phyloP scores from a whole-genome alignment of 2,888 invertebrate genomes.

The Zygogramma bicolorata region DNA sequence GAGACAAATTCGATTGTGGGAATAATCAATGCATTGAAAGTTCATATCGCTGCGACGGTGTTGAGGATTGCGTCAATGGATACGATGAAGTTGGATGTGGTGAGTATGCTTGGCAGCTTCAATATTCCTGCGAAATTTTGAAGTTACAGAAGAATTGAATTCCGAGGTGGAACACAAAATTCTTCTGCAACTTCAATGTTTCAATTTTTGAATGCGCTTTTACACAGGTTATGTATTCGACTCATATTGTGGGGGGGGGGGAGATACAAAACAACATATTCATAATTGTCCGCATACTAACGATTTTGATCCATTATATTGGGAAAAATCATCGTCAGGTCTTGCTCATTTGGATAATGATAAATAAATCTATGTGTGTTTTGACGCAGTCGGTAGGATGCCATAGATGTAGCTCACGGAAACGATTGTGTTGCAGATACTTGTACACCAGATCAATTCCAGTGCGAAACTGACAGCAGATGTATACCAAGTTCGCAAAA shows the following conservation, averaged over 20 bases:
- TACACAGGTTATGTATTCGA: neutral
- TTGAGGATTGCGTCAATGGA: slow-evolving; percentile 71
- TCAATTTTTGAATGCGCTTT: neutral
- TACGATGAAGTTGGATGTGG: slow-evolving; percentile 73
- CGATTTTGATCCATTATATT: too few relatives aligned
- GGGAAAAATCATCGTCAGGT: too few relatives aligned
- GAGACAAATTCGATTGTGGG: slow-evolving; percentile 68
- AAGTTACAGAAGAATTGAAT: neutral
- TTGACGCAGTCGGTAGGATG: neutral
- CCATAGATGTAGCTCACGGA: neutral
- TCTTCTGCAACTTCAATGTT: neutral
- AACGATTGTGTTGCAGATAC: slow-evolving; percentile 34
- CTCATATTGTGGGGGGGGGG: too few relatives aligned
- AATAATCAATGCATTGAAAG: slow-evolving; percentile 66
- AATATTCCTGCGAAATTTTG: neutral
- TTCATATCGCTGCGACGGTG: slow-evolving; percentile 68
- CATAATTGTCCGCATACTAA: too few relatives aligned
- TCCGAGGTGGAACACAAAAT: neutral
- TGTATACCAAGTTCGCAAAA: slow-evolving; percentile 71
- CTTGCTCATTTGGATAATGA: too few relatives aligned
- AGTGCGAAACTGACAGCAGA: slow-evolving; percentile 69
- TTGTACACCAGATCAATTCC: slow-evolving; percentile 77
- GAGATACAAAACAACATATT: too few relatives aligned
- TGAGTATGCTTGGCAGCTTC: slow-evolving; percentile 48
- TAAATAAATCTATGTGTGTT: too few relatives aligned